Evolutionary conservation across 2,888 invertebrate genomes (phyloP).

Genomic region (Hetaerina titia): DNA sequence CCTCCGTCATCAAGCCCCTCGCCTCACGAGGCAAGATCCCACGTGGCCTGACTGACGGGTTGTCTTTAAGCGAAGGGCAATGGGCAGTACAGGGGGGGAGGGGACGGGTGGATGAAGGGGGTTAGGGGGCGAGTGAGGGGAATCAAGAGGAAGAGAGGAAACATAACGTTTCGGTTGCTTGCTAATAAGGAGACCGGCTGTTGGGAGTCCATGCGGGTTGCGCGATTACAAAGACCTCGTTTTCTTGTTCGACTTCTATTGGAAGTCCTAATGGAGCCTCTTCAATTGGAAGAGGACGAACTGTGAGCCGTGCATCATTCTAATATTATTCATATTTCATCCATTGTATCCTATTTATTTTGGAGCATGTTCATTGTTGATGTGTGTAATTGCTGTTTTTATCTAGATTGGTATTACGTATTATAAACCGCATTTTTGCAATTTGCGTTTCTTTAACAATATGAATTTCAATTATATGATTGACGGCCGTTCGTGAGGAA

Average conservation of each 20-base stretch:
- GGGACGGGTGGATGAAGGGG: neutral
- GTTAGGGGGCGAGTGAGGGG: neutral
- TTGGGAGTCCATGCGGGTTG: neutral
- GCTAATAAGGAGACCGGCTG: slow-evolving; percentile 48
- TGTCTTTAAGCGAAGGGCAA: neutral
- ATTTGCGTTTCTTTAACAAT: no score
- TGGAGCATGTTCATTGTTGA: neutral
- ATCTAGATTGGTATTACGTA: no score
- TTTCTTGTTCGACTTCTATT: neutral
- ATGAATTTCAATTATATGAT: no score
- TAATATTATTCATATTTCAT: neutral
- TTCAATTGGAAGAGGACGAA: neutral
- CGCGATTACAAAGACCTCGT: neutral
- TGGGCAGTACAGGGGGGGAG: neutral
- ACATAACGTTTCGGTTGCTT: slow-evolving; percentile 51
- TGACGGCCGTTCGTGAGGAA: no score
- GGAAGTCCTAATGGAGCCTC: neutral
- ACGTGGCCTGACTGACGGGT: slow-evolving; percentile 45
- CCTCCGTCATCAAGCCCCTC: neutral
- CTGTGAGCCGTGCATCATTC: neutral
- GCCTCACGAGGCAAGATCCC: neutral
- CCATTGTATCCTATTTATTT: neutral
- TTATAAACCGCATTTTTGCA: no score
- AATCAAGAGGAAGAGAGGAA: slow-evolving; percentile 37
- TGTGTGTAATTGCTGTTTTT: neutral